Conservation (phyloP, 2,888 invertebrate genomes). For the Siphonodentalium dalli region DNA sequence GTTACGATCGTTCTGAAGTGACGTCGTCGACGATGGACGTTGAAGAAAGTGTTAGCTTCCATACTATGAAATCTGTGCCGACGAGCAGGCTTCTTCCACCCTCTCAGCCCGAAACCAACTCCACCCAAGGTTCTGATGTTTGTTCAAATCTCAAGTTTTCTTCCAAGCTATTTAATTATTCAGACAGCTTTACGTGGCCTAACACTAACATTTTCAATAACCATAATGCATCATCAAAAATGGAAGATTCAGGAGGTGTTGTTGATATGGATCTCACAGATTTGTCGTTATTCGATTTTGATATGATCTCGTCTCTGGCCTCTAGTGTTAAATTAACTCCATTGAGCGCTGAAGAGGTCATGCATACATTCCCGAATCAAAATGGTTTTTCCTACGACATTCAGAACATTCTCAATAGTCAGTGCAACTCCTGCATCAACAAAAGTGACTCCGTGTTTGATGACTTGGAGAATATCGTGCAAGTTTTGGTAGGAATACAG, state of each 20-base stretch:
- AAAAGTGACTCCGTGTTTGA: slow-evolving; percentile 65
- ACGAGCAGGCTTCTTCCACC: slow-evolving; percentile 18
- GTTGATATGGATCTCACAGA: slow-evolving; percentile 60
- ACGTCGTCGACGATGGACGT: not conserved
- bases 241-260: slow-evolving; percentile 27
- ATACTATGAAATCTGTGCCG: slow-evolving; percentile 21
- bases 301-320: slow-evolving; percentile 63
- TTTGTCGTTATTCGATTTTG: slow-evolving; percentile 70
- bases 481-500: slow-evolving; percentile 77
- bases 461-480: slow-evolving; percentile 74
- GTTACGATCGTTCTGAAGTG: slow-evolving; percentile 4
- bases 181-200: too few species aligned
- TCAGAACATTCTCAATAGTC: slow-evolving; percentile 34
- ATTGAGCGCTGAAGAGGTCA: slow-evolving; percentile 65
- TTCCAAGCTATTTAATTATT: too few species aligned
- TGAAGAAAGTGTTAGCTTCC: slow-evolving; percentile 22
- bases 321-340: slow-evolving; percentile 60
- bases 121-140: not conserved
- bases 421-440: slow-evolving; percentile 36
- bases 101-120: slow-evolving; percentile 9
- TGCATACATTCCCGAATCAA: slow-evolving; percentile 59
- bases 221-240: too few species aligned
- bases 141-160: not conserved
- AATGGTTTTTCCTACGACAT: slow-evolving; percentile 36
- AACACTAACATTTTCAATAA: too few species aligned